Evolutionary conservation across 2,888 invertebrate genomes (phyloP).

Genomic region (Chironomus tentans): DNA sequence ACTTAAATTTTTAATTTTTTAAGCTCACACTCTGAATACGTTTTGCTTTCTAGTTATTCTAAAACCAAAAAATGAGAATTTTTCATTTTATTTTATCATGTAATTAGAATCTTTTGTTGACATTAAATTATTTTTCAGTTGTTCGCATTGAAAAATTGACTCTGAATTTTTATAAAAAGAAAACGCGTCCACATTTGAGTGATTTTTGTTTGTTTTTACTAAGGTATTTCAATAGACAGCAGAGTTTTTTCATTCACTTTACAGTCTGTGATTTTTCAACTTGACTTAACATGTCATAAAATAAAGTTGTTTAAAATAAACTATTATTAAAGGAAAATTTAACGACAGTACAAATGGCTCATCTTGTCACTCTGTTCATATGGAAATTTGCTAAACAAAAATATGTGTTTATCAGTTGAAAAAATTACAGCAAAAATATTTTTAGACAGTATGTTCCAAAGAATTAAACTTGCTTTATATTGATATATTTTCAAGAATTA

Average conservation of each 20-base stretch:
- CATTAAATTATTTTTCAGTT: not conserved
- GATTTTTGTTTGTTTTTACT: constrained; percentile 13
- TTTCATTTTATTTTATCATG: constrained; percentile 4
- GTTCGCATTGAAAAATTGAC: not conserved
- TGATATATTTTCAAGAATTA: no score
- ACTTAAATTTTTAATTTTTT: not conserved
- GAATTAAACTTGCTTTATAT: no score
- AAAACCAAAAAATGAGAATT: not conserved
- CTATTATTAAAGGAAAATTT: not conserved
- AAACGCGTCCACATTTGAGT: constrained; percentile 15
- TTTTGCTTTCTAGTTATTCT: not conserved
- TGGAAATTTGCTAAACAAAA: no score
- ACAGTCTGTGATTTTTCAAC: constrained; percentile 8
- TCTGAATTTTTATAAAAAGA: not conserved
- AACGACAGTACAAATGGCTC: not conserved
- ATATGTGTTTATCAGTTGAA: no score
- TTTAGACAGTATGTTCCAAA: no score
- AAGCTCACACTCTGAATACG: not conserved
- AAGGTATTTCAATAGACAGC: not conserved
- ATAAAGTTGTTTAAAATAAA: not conserved
- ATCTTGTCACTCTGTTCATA: no score
- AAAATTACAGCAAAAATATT: no score
- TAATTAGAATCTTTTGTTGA: constrained; percentile 26
- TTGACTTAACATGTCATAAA: not conserved
- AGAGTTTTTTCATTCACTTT: not conserved